Evolutionary conservation across 2,797 vertebrate genomes (phyloP).

Genomic region (Valencia hispanica): DNA sequence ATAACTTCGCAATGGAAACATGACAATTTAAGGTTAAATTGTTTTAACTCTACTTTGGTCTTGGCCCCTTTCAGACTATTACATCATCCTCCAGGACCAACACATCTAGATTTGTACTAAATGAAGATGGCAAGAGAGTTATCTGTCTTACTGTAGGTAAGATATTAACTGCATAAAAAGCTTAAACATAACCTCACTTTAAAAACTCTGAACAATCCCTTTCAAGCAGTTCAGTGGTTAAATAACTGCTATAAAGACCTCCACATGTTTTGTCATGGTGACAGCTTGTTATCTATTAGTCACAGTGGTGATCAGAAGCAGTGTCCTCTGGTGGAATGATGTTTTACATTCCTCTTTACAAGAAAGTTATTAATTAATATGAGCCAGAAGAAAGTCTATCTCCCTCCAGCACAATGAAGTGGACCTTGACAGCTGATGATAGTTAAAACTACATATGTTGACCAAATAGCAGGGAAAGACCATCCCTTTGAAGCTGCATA

Average conservation of each 20-base stretch:
- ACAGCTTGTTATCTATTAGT: constrained; percentile 84
- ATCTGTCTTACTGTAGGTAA: background rate
- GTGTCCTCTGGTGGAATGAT: constrained; percentile 61
- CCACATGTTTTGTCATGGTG: constrained; percentile 84
- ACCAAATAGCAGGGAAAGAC: constrained; percentile 1
- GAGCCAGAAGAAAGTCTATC: constrained; percentile 57
- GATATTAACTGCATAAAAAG: background rate
- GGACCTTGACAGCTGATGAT: constrained; percentile 19
- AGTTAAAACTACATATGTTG: constrained; percentile 26
- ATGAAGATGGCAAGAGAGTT: background rate
- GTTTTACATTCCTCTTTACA: constrained; percentile 78
- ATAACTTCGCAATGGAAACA: background rate
- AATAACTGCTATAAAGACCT: constrained; percentile 66
- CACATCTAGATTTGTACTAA: background rate
- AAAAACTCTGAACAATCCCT: background rate
- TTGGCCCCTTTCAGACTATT: background rate
- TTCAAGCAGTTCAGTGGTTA: constrained; percentile 32
- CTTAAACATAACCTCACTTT: background rate
- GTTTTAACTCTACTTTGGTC: background rate
- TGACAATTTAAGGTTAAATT: background rate
- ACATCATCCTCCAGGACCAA: background rate
- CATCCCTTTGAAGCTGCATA: background rate
- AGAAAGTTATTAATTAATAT: constrained; percentile 86
- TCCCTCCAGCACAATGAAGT: constrained; percentile 9
- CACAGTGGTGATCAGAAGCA: constrained; percentile 87